Conservation (phyloP, 2,888 invertebrate genomes). For the Xanthorhoe spadicearia region DNA sequence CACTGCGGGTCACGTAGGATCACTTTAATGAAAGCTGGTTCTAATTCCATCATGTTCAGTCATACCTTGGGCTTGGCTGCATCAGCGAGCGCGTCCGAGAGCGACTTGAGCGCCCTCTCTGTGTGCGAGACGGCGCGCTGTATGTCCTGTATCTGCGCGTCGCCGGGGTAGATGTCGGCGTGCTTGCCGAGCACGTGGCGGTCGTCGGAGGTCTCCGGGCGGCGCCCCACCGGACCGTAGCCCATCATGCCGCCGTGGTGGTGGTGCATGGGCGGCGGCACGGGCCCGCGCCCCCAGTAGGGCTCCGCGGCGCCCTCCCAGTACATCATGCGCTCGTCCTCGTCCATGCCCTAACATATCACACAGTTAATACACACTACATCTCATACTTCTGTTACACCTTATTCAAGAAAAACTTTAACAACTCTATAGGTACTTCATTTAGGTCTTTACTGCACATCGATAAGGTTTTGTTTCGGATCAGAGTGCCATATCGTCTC, state of each 20-base stretch:
- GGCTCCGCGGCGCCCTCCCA: constrained; percentile 93
- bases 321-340: constrained; percentile 92
- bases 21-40: no score
- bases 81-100: constrained; percentile 94
- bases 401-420: no score
- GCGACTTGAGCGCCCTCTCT: constrained; percentile 96
- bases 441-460: neutral
- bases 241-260: constrained; percentile 63
- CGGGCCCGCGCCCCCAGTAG: constrained; percentile 81
- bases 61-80: constrained; percentile 67
- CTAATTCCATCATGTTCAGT: no score
- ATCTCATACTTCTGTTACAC: neutral
- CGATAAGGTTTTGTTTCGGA: constrained; percentile 28
- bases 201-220: constrained; percentile 97
- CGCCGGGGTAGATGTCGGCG: constrained; percentile 96
- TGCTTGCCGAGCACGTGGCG: constrained; percentile 97
- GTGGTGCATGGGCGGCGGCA: constrained; percentile 66
- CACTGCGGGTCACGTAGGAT: no score
- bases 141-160: constrained; percentile 94
- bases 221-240: constrained; percentile 85
- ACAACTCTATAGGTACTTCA: no score
- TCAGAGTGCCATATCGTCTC: constrained; percentile 63
- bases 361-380: neutral
- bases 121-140: constrained; percentile 97
- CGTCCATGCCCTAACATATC: constrained; percentile 83